Conservation (phyloP, 1,140 invertebrate genomes). For the Temnothorax longispinosus region DNA sequence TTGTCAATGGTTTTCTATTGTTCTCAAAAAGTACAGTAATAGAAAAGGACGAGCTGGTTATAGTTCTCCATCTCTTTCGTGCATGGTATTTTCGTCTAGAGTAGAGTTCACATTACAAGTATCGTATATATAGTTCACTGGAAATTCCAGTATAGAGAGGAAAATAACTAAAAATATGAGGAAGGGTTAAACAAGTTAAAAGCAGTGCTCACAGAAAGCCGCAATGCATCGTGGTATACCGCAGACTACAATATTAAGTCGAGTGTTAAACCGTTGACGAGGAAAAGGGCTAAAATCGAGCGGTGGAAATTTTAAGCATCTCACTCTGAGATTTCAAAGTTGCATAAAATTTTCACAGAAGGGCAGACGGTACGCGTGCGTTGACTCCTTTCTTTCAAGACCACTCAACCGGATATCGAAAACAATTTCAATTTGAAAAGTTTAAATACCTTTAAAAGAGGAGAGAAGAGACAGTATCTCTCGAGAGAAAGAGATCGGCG, state of each 20-base stretch:
- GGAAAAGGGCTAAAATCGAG: constrained; percentile 29
- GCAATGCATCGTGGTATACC: background rate
- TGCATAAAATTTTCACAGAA: constrained; percentile 54
- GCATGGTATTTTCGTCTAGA: too few species aligned
- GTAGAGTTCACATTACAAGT: too few species aligned
- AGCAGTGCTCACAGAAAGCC: background rate
- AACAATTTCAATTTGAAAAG: constrained; percentile 84
- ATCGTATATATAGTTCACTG: too few species aligned
- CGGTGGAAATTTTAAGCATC: background rate
- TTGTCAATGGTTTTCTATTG: too few species aligned
- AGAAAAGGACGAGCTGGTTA: too few species aligned
- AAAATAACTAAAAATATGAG: background rate
- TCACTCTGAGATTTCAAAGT: constrained; percentile 9
- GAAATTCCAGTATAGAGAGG: background rate
- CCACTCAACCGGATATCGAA: constrained; percentile 79
- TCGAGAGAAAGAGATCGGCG: constrained; percentile 51
- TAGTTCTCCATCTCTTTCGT: too few species aligned
- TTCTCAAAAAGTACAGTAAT: too few species aligned
- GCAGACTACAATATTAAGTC: constrained; percentile 22
- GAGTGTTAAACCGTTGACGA: constrained; percentile 18
- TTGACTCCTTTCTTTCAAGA: constrained; percentile 64
- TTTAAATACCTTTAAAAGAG: constrained; percentile 74
- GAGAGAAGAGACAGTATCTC: constrained; percentile 26
- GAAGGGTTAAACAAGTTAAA: background rate
- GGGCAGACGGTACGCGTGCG: background rate